Conservation (phyloP, 2,888 invertebrate species). For the Agonum fuliginosum region DNA sequence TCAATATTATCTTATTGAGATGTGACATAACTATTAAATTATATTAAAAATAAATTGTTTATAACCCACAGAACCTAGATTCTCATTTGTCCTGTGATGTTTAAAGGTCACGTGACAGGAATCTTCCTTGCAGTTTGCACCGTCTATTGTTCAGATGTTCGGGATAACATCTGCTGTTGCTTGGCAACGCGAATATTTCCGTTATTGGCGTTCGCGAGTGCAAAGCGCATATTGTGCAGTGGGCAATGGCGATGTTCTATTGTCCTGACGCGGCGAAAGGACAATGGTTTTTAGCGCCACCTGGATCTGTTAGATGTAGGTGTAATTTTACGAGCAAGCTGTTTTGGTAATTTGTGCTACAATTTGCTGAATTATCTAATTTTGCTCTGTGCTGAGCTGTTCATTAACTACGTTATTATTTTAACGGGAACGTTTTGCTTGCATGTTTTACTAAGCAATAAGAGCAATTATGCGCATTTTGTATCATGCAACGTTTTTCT, state of each 20-base stretch:
- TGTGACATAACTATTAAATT: too few relatives aligned
- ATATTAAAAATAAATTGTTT: too few relatives aligned
- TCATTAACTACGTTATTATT: neutral
- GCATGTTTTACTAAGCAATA: too few relatives aligned
- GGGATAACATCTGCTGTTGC: neutral
- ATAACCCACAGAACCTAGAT: too few relatives aligned
- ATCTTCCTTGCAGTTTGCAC: neutral
- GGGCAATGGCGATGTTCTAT: neutral
- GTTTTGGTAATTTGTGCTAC: slow-evolving; percentile 19
- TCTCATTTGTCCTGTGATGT: neutral
- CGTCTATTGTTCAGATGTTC: slow-evolving; percentile 5
- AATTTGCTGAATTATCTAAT: slow-evolving; percentile 28
- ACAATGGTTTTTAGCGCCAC: slow-evolving; percentile 11
- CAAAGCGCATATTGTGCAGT: slow-evolving; percentile 14
- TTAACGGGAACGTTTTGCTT: too few relatives aligned
- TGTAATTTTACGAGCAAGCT: slow-evolving; percentile 25
- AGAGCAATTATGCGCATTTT: too few relatives aligned
- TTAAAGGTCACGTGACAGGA: too few relatives aligned
- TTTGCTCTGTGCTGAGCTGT: slow-evolving; percentile 6
- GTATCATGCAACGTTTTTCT: too few relatives aligned
- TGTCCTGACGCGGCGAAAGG: neutral
- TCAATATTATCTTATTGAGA: too few relatives aligned
- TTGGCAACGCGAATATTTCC: slow-evolving; percentile 24
- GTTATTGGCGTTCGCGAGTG: slow-evolving; percentile 11
- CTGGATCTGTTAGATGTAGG: slow-evolving; percentile 1